These are phyloP conservation scores for Neomicropteryx cornuta DNA, from an alignment of 1,140 invertebrate species.

Conservation along the genomic window DNA sequence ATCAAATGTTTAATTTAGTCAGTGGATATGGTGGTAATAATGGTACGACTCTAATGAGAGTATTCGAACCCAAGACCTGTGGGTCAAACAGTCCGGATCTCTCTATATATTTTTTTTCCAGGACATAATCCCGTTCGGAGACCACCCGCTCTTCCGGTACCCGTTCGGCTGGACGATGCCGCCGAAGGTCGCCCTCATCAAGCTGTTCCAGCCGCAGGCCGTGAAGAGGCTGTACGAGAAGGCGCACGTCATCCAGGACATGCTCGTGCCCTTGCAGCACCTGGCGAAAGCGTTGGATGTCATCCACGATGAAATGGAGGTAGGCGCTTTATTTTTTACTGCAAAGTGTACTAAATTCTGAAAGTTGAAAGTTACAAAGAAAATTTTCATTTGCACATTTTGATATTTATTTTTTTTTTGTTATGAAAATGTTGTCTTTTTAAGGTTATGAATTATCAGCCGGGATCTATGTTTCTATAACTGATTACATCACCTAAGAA, in stretches of 20 bases:
- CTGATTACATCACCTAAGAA: no score
- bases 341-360: not conserved
- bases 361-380: not conserved
- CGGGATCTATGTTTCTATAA: no score
- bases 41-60: no score
- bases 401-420: no score
- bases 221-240: conserved; percentile 66
- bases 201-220: conserved; percentile 66
- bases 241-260: conserved; percentile 75
- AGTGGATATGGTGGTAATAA: no score
- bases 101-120: no score
- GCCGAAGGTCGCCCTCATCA: conserved; percentile 72
- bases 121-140: conserved; percentile 82
- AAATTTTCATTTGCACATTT: not conserved
- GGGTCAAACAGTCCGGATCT: no score
- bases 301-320: conserved; percentile 60
- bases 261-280: conserved; percentile 60
- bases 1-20: no score
- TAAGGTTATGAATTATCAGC: no score
- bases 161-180: conserved; percentile 73
- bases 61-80: no score
- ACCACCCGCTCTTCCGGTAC: conserved; percentile 60
- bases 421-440: no score
- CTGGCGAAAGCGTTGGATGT: conserved; percentile 49
- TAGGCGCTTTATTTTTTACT: conserved; percentile 20